Evolutionary conservation across 2,888 invertebrate genomes (phyloP).

Genomic region (Notodonta dromedarius): DNA sequence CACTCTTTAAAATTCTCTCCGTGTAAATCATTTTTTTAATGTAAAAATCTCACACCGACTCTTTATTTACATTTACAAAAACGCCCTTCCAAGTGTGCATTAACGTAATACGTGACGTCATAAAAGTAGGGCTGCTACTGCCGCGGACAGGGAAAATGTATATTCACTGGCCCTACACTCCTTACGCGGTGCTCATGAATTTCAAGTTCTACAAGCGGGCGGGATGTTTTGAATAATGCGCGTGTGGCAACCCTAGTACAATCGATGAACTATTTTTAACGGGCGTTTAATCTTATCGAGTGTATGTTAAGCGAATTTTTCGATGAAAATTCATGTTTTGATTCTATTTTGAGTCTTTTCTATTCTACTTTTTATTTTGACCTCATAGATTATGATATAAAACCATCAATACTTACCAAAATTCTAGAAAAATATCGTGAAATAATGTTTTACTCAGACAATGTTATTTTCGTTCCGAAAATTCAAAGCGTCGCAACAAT

Average conservation of each 20-base stretch:
- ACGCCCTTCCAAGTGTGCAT: conserved; percentile 36
- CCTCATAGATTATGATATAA: too few relatives aligned
- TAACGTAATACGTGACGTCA: conserved; percentile 72
- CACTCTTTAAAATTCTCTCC: not conserved
- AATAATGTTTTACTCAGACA: too few relatives aligned
- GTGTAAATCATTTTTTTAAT: not conserved
- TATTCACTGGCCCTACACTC: conserved; percentile 51
- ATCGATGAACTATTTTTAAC: conserved; percentile 41
- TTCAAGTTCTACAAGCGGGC: conserved; percentile 61
- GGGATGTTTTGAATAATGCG: conserved; percentile 63
- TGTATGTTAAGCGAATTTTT: conserved; percentile 32
- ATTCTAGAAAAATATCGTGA: too few relatives aligned
- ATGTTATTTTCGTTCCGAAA: too few relatives aligned
- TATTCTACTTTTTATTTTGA: too few relatives aligned
- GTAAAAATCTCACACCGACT: conserved; percentile 24
- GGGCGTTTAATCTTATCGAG: conserved; percentile 36
- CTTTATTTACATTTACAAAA: conserved; percentile 46
- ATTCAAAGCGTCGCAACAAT: not conserved
- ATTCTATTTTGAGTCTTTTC: conserved; percentile 11
- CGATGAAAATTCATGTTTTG: conserved; percentile 26
- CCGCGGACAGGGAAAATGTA: conserved; percentile 54
- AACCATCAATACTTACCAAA: too few relatives aligned
- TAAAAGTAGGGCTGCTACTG: conserved; percentile 62
- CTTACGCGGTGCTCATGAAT: conserved; percentile 69
- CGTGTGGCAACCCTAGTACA: conserved; percentile 39